These are phyloP conservation scores for Pseudolaguvia tuberculata DNA, from an alignment of 2,113 vertebrate genomes.

Conservation along the genomic window DNA sequence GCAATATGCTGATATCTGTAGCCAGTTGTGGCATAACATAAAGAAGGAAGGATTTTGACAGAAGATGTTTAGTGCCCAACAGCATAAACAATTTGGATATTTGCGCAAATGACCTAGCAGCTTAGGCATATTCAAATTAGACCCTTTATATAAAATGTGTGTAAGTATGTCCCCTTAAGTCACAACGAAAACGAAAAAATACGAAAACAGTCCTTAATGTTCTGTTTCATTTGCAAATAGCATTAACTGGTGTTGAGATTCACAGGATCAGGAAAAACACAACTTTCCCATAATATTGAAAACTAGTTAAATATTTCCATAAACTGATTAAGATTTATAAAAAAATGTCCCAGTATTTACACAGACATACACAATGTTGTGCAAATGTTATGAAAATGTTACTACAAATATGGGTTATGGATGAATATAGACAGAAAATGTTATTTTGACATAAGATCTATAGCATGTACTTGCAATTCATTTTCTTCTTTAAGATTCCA, in stretches of 20 bases:
- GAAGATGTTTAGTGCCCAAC: neutral
- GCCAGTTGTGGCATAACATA: neutral
- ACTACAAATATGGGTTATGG: neutral
- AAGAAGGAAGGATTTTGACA: conserved; percentile 4
- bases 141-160: neutral
- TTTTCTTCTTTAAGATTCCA: neutral
- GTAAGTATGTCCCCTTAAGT: neutral
- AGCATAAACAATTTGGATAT: neutral
- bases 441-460: neutral
- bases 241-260: neutral
- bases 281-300: neutral
- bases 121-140: neutral
- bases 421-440: neutral
- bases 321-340: neutral
- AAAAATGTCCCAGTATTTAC: neutral
- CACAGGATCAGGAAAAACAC: neutral
- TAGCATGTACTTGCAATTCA: neutral
- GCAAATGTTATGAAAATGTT: neutral
- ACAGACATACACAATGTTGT: neutral
- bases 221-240: neutral
- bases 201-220: neutral
- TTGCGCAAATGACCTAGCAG: neutral
- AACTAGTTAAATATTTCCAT: neutral
- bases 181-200: neutral
- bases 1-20: conserved; percentile 2